Conservation (phyloP, 2,113 vertebrate genomes). For the Oenanthe oenanthe region DNA sequence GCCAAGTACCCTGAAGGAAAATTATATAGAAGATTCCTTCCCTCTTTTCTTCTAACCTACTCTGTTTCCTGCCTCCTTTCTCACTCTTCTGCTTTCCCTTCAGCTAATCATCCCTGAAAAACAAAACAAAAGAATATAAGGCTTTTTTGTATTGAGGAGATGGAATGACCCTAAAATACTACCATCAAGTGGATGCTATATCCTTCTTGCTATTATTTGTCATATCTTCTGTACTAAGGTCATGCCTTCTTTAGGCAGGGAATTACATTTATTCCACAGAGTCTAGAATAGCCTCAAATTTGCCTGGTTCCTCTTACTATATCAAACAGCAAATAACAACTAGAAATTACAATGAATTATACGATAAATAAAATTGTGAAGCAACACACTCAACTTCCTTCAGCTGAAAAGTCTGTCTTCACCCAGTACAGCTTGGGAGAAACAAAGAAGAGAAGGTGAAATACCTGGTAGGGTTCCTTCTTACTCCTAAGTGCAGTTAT, state of each 20-base stretch:
- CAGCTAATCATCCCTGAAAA: not conserved
- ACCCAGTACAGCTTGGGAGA: not conserved
- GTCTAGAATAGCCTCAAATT: not conserved
- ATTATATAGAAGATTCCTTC: not conserved
- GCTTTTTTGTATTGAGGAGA: not conserved
- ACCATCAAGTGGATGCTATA: not conserved
- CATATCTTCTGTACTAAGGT: not conserved
- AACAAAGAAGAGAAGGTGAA: not conserved
- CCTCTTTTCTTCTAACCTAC: not conserved
- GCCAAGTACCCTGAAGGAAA: not conserved
- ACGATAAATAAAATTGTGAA: not conserved
- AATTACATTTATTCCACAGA: not conserved
- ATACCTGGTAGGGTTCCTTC: not conserved
- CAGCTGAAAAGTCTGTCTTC: not conserved
- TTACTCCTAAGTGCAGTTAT: not conserved
- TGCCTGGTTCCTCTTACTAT: not conserved
- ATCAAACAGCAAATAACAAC: not conserved
- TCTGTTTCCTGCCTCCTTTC: not conserved
- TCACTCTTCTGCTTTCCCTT: not conserved
- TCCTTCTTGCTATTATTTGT: not conserved
- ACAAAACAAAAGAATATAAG: not conserved
- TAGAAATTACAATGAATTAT: not conserved
- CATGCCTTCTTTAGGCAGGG: not conserved
- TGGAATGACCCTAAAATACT: not conserved
- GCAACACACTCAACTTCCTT: not conserved